Evolutionary conservation across 2,888 invertebrate species (phyloP).

Genomic region (Scaptomyza reducta): DNA sequence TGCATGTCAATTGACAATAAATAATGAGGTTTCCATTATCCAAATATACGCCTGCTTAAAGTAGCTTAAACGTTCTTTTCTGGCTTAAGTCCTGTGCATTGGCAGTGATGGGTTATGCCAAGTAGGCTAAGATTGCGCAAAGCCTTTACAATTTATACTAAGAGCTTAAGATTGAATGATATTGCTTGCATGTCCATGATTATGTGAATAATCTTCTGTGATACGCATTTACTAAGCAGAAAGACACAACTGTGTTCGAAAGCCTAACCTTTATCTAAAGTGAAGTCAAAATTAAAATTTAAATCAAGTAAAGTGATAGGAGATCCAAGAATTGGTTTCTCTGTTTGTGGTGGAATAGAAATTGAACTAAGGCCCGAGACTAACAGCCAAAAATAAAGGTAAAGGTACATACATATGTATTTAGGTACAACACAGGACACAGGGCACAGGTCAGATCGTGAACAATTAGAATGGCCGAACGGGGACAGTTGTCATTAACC

Average conservation of each 20-base stretch:
- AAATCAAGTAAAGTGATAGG: conserved; percentile 30
- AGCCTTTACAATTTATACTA: neutral
- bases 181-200: neutral
- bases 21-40: neutral
- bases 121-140: too few species aligned
- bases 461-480: conserved; percentile 33
- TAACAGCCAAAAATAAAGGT: neutral
- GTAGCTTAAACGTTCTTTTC: neutral
- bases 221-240: neutral
- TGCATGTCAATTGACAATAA: neutral
- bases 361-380: neutral
- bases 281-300: conserved; percentile 6
- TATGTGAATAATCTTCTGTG: neutral
- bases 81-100: too few species aligned
- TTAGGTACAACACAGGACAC: neutral
- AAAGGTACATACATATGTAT: neutral
- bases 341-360: conserved; percentile 10
- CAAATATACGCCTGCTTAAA: neutral
- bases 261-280: neutral
- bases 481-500: conserved; percentile 28
- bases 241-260: neutral
- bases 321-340: neutral
- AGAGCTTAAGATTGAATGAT: neutral
- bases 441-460: conserved; percentile 18
- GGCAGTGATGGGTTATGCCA: neutral